Conservation (phyloP, 2,113 vertebrate genomes). For the Mystacornis crossleyi region DNA sequence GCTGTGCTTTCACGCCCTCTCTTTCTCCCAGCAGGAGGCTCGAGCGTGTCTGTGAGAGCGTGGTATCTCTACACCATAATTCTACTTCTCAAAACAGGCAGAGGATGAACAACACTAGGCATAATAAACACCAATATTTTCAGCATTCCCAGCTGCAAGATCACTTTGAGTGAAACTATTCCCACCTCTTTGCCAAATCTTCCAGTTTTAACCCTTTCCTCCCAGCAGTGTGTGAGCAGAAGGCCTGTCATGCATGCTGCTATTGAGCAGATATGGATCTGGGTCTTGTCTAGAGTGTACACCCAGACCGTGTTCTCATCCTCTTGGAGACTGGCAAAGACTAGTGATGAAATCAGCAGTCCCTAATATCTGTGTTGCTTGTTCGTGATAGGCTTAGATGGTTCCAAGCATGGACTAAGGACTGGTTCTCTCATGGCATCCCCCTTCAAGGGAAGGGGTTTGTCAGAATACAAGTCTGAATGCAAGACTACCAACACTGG, state of each 20-base stretch:
- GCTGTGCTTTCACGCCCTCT: neutral
- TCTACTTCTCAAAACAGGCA: neutral
- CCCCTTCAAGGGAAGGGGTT: rapidly evolving
- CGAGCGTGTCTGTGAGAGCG: neutral
- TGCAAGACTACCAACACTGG: neutral
- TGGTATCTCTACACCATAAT: neutral
- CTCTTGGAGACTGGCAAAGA: neutral
- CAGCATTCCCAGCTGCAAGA: neutral
- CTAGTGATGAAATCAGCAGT: neutral
- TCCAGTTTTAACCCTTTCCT: neutral
- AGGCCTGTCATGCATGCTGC: rapidly evolving
- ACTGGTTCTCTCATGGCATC: neutral
- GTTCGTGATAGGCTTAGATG: neutral
- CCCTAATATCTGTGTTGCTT: neutral
- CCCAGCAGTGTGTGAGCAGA: neutral
- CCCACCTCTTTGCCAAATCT: neutral
- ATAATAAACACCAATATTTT: neutral
- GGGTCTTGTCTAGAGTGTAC: neutral
- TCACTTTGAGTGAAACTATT: neutral
- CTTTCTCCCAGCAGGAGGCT: neutral
- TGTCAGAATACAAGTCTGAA: neutral
- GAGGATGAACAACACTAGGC: neutral
- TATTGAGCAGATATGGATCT: neutral
- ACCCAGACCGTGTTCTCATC: neutral
- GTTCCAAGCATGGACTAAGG: neutral